Conservation (phyloP, 35 echinoderm and acorn worm genomes). For the Lytechinus variegatus region DNA sequence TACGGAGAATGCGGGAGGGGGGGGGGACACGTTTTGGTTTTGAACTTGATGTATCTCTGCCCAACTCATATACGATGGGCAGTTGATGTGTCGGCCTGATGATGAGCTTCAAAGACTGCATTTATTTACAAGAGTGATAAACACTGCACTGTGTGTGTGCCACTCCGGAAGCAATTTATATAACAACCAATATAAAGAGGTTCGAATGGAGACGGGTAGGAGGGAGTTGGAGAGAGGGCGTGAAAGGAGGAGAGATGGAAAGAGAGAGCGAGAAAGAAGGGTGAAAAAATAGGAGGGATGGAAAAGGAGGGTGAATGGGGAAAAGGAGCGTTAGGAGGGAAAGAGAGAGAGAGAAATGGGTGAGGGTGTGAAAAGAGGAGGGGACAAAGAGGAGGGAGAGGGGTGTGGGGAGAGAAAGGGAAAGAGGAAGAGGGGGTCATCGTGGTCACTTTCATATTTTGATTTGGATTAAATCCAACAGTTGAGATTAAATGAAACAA, state of each 20-base stretch:
- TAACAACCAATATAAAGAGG: neutral
- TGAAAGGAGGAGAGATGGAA: no score
- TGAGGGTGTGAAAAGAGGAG: neutral
- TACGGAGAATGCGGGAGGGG: neutral
- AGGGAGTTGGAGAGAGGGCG: neutral
- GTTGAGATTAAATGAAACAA: no score
- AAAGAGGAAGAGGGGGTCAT: neutral
- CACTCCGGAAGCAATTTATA: conserved; percentile 38
- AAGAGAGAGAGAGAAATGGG: neutral
- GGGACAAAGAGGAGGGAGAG: neutral
- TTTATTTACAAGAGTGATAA: conserved; percentile 18
- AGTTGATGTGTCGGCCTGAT: conserved; percentile 17
- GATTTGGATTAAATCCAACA: no score
- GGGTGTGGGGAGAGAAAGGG: neutral
- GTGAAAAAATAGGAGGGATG: no score
- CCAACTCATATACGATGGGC: neutral
- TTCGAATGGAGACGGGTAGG: neutral
- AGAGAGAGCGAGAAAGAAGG: no score
- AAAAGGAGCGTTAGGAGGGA: neutral
- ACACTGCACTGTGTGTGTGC: conserved; percentile 13
- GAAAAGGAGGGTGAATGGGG: no score
- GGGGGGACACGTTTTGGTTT: neutral
- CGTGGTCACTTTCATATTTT: no score
- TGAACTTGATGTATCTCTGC: neutral
- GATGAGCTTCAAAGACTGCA: neutral